Conservation (phyloP, 2,797 vertebrate species). For the Anguilla pacifica region DNA sequence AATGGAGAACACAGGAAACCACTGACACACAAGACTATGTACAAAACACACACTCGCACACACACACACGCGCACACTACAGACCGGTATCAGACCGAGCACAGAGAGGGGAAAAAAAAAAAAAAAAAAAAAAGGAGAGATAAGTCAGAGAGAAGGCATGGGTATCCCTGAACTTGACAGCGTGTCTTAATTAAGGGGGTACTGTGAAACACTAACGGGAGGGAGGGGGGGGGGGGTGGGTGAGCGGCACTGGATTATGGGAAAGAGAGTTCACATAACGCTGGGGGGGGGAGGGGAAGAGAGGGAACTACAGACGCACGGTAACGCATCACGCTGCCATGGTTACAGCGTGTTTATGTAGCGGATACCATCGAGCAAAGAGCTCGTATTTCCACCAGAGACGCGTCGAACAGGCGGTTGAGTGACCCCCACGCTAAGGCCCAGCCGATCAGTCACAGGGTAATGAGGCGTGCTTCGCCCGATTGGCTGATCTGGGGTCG, state of each 20-base stretch:
- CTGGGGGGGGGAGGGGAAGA: background rate
- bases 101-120: background rate
- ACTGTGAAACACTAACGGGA: background rate
- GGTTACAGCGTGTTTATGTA: background rate
- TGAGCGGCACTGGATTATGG: conserved; percentile 10
- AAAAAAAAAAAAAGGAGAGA: no score
- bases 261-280: background rate
- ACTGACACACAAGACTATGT: background rate
- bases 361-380: background rate
- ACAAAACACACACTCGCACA: background rate
- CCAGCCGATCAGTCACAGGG: conserved; percentile 20
- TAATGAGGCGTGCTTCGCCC: conserved; percentile 13
- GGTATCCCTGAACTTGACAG: background rate
- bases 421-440: background rate
- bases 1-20: background rate
- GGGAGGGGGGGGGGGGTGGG: background rate
- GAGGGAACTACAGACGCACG: background rate
- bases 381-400: background rate
- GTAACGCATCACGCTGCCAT: background rate
- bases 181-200: conserved; percentile 1
- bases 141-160: background rate
- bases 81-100: no score
- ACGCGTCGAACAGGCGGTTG: no score
- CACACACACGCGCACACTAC: background rate
- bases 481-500: conserved; percentile 40